These are phyloP conservation scores for Caenorhabditis auriculariae DNA, from an alignment of 2,888 invertebrate genomes.

Conservation along the genomic window DNA sequence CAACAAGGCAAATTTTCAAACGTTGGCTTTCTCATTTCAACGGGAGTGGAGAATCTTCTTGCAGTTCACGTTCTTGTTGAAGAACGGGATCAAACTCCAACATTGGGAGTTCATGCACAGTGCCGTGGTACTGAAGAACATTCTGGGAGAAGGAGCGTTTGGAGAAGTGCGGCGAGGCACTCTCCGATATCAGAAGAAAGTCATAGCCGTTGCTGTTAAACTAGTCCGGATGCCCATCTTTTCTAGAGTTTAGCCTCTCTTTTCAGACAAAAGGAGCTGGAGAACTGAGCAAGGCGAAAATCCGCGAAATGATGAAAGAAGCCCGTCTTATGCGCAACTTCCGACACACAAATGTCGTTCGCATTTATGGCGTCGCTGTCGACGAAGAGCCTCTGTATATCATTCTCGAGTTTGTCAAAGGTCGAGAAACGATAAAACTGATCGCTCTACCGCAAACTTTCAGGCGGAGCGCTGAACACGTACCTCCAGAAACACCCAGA, in stretches of 20 bases:
- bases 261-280: slow-evolving; percentile 12
- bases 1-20: too few species aligned
- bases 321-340: slow-evolving; percentile 28
- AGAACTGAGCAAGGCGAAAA: slow-evolving; percentile 20
- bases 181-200: slow-evolving; percentile 8
- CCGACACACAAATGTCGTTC: slow-evolving; percentile 25
- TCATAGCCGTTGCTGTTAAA: slow-evolving; percentile 21
- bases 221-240: slow-evolving; percentile 9
- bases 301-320: slow-evolving; percentile 34
- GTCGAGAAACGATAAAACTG: not conserved
- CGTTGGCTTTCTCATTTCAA: too few species aligned
- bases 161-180: slow-evolving; percentile 26
- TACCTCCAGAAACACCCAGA: slow-evolving; percentile 13
- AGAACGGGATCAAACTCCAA: slow-evolving; percentile 9
- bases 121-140: slow-evolving; percentile 16
- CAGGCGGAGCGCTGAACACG: not conserved
- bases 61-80: slow-evolving; percentile 9
- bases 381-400: slow-evolving; percentile 32
- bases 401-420: slow-evolving; percentile 22
- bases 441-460: too few species aligned
- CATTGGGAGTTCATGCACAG: slow-evolving; percentile 23
- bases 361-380: slow-evolving; percentile 28
- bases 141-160: slow-evolving; percentile 31
- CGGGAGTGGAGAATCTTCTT: not conserved
- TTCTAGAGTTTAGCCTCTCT: too few species aligned